Percentiles rank a stretch among this genome's conserved stretches.
These are phyloP conservation scores for Mormyrus lacerda DNA, from an alignment of 2,113 vertebrate genomes.

Conservation along the genomic window DNA sequence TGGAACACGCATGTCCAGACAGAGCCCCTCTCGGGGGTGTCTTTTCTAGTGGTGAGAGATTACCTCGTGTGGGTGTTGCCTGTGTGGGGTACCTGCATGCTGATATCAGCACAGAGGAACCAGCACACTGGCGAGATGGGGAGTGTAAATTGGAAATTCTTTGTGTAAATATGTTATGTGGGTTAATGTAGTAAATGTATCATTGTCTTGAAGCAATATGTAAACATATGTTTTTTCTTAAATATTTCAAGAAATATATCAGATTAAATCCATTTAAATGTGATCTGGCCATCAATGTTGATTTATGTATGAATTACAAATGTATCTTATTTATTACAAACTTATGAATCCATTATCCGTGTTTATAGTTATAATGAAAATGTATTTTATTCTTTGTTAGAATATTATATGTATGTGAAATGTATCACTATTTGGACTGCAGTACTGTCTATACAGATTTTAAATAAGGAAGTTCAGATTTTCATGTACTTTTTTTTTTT, in stretches of 20 bases:
- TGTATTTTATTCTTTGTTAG: not conserved
- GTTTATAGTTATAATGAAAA: slow-evolving; percentile 10
- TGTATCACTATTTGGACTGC: slow-evolving; percentile 7
- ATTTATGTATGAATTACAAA: not conserved
- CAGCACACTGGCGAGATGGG: not conserved
- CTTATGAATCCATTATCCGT: slow-evolving; percentile 3
- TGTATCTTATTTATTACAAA: not conserved
- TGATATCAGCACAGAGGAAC: not conserved
- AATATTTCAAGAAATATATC: not conserved
- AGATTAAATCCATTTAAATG: not conserved
- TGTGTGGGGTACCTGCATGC: not conserved
- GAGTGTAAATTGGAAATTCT: not conserved
- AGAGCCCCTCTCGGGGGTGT: not conserved
- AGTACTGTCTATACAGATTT: not conserved
- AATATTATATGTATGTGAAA: not conserved
- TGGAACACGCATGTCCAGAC: not conserved
- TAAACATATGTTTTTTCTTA: not conserved
- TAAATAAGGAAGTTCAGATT: slow-evolving; percentile 13
- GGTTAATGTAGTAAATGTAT: not conserved
- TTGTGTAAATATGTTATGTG: not conserved
- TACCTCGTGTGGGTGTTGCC: not conserved
- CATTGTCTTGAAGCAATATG: not conserved
- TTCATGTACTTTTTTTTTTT: slow-evolving; percentile 7
- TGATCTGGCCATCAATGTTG: not conserved
- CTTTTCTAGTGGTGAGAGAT: not conserved